Percentiles rank a stretch among this genome's conserved stretches.
Evolutionary conservation across 2,113 vertebrate species (phyloP).

Genomic region (Triplophysa dalaica): DNA sequence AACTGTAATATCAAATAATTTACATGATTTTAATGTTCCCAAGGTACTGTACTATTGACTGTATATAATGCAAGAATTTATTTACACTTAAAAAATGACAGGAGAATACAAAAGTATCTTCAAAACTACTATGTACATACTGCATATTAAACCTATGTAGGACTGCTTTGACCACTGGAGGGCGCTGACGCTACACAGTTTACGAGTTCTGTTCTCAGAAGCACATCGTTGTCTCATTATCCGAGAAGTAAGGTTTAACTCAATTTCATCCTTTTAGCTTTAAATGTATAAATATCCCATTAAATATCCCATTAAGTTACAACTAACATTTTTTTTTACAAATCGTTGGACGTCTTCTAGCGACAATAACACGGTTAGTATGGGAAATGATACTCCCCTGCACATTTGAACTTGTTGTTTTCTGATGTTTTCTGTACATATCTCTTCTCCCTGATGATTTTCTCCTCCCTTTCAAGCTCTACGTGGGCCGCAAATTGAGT

Average conservation of each 20-base stretch:
- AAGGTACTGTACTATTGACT: conserved; percentile 16
- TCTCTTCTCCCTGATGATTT: neutral
- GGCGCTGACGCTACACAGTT: conserved; percentile 18
- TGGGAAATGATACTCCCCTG: neutral
- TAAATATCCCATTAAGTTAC: neutral
- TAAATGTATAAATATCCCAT: conserved; percentile 10
- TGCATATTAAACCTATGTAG: neutral
- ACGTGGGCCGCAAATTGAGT: conserved; percentile 35
- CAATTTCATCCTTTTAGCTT: neutral
- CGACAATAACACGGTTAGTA: neutral
- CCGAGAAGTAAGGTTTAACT: neutral
- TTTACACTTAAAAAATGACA: conserved; percentile 31
- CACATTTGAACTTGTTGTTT: neutral
- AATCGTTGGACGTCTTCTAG: neutral
- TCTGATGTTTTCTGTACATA: neutral
- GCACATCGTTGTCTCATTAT: neutral
- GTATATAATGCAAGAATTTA: conserved; percentile 30
- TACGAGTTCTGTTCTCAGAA: neutral
- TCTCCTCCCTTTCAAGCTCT: conserved; percentile 17
- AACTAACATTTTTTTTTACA: neutral
- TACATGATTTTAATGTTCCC: conserved; percentile 24
- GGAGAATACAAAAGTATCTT: conserved; percentile 29
- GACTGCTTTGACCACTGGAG: conserved; percentile 30
- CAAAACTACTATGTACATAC: conserved; percentile 49
- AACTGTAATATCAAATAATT: conserved; percentile 37